A percentile compares a stretch with the other conserved stretches of the same genome.
Conservation (phyloP, 2,113 vertebrate genomes). For the Phocoena sinus region DNA sequence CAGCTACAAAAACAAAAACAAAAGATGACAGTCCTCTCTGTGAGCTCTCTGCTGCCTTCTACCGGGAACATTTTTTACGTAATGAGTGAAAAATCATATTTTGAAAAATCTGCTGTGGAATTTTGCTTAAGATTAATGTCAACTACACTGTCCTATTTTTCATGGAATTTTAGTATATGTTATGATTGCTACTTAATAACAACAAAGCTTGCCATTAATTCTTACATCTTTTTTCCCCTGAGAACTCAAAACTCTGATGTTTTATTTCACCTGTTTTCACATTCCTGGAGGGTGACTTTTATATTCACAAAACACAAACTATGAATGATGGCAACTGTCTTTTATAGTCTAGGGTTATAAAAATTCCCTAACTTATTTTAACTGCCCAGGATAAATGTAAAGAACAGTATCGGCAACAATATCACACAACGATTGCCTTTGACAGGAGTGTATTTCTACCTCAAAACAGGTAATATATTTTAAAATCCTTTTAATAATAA, state of each 20-base stretch:
- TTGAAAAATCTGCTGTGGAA: not conserved
- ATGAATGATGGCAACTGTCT: not conserved
- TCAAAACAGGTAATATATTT: not conserved
- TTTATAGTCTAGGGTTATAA: not conserved
- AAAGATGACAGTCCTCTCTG: not conserved
- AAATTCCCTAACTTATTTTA: not conserved
- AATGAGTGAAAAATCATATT: not conserved
- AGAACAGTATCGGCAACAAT: not conserved
- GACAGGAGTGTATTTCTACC: not conserved
- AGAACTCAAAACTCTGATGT: conserved; percentile 12
- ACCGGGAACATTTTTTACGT: not conserved
- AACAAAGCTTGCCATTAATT: not conserved
- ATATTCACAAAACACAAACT: not conserved
- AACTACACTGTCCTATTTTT: not conserved
- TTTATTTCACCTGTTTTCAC: not conserved
- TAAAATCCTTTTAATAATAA: not conserved
- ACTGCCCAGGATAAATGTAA: not conserved
- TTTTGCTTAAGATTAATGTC: not conserved
- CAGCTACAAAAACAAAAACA: not conserved
- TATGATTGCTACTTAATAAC: not conserved
- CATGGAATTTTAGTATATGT: not conserved
- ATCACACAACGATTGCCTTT: not conserved
- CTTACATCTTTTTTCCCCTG: not conserved
- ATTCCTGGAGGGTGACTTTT: not conserved
- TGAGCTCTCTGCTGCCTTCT: not conserved